These are phyloP conservation scores for Charaxes varanes DNA, from an alignment of 1,140 invertebrate genomes.

Conservation along the genomic window DNA sequence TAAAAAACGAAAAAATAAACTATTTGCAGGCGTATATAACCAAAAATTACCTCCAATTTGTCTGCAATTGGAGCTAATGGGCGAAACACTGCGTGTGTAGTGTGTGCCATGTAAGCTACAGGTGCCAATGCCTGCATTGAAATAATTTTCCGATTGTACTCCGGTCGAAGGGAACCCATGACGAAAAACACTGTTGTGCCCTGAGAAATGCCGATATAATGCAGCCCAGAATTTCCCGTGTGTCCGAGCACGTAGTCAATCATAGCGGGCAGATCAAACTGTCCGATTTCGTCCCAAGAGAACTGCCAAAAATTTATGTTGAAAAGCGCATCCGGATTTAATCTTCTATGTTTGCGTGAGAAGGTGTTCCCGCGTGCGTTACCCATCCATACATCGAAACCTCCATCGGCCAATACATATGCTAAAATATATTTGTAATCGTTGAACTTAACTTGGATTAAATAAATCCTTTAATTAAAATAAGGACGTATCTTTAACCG, in stretches of 20 bases:
- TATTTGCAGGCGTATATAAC: too few relatives aligned
- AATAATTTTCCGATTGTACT: conserved; percentile 80
- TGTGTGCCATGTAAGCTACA: conserved; percentile 76
- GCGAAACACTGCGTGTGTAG: not conserved
- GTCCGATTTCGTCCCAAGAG: conserved; percentile 87
- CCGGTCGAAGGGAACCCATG: conserved; percentile 75
- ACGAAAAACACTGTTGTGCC: conserved; percentile 82
- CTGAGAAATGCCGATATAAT: conserved; percentile 82
- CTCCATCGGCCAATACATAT: conserved; percentile 80
- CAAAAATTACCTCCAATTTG: too few relatives aligned
- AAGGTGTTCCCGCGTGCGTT: conserved; percentile 82
- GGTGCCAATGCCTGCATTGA: conserved; percentile 81
- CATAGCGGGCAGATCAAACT: conserved; percentile 84
- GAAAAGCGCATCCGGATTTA: conserved; percentile 70
- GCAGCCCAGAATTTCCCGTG: conserved; percentile 77
- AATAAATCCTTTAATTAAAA: too few relatives aligned
- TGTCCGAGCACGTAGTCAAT: conserved; percentile 81
- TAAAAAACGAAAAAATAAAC: too few relatives aligned
- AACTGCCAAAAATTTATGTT: conserved; percentile 84
- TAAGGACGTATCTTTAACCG: conserved; percentile 76
- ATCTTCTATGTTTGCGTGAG: conserved; percentile 74
- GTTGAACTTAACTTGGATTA: too few relatives aligned
- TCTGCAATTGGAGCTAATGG: not conserved
- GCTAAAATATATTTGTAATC: too few relatives aligned
- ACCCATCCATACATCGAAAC: conserved; percentile 87